phyloP scores from a whole-genome alignment of 2,888 invertebrate species.

The Eledone cirrhosa region DNA sequence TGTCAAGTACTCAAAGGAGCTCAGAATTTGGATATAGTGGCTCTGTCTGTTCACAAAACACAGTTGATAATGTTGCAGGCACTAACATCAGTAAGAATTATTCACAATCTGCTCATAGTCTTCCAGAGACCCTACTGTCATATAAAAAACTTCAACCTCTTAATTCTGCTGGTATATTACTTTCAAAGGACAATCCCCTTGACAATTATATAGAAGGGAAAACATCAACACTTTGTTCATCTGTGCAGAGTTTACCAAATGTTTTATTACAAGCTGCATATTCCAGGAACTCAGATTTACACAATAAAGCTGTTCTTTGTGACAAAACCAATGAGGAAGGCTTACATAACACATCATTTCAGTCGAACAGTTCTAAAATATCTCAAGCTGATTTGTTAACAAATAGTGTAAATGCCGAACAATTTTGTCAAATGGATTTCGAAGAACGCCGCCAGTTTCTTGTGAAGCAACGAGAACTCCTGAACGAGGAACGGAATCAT shows the following conservation, averaged over 20 bases:
- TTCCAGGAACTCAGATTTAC: too few species aligned
- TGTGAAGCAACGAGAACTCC: background rate
- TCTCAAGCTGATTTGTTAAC: too few species aligned
- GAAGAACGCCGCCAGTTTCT: conserved; percentile 17
- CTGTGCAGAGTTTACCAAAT: conserved; percentile 18
- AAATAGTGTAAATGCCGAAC: background rate
- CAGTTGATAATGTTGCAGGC: background rate
- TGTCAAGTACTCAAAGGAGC: conserved; percentile 16
- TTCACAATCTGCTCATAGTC: too few species aligned
- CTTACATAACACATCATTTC: too few species aligned
- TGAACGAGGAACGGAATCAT: conserved; percentile 15
- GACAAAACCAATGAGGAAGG: too few species aligned
- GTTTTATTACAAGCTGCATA: background rate
- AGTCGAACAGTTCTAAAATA: too few species aligned
- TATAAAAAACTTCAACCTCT: too few species aligned
- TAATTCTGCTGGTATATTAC: too few species aligned
- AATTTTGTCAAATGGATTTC: background rate
- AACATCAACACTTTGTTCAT: background rate
- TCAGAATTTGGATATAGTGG: background rate
- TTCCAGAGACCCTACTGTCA: too few species aligned
- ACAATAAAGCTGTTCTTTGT: too few species aligned
- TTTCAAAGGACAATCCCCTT: background rate
- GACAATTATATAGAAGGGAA: background rate
- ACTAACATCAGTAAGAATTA: too few species aligned
- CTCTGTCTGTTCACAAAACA: conserved; percentile 14